Conservation (phyloP, 2,797 vertebrate genomes). For the Parauchenoglanis punctatus region DNA sequence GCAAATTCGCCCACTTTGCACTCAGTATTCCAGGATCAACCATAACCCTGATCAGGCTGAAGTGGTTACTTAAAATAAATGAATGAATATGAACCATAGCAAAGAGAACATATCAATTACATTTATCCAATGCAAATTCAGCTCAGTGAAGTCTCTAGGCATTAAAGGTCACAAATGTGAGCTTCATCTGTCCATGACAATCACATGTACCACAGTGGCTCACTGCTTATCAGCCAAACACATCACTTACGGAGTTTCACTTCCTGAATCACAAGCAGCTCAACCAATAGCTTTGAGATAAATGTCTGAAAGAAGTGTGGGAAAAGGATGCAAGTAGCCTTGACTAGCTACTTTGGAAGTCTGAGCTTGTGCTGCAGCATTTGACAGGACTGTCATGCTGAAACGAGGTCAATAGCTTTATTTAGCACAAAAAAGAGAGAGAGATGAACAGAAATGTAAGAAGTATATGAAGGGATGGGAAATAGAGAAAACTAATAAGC, state of each 20-base stretch:
- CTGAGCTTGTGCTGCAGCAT: not conserved
- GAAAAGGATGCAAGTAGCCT: not conserved
- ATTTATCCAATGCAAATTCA: not conserved
- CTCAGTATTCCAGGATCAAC: not conserved
- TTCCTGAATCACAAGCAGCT: not conserved
- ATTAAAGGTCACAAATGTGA: not conserved
- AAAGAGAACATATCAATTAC: not conserved
- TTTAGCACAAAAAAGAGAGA: not conserved
- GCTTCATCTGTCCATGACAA: not conserved
- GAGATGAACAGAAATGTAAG: not conserved
- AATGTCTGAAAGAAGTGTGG: not conserved
- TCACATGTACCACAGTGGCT: not conserved
- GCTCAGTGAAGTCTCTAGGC: not conserved
- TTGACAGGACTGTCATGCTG: not conserved
- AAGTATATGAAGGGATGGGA: not conserved
- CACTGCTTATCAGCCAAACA: not conserved
- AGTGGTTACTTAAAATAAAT: not conserved
- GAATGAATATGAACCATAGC: not conserved
- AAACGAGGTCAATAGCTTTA: constrained; percentile 9
- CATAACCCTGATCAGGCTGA: not conserved
- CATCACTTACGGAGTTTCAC: not conserved
- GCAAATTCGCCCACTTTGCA: not conserved
- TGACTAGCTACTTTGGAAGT: constrained; percentile 7
- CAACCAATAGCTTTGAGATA: not conserved
- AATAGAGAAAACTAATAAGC: constrained; percentile 23